phyloP scores from a whole-genome alignment of 2,113 vertebrate species.

The Halichoerus grypus region DNA sequence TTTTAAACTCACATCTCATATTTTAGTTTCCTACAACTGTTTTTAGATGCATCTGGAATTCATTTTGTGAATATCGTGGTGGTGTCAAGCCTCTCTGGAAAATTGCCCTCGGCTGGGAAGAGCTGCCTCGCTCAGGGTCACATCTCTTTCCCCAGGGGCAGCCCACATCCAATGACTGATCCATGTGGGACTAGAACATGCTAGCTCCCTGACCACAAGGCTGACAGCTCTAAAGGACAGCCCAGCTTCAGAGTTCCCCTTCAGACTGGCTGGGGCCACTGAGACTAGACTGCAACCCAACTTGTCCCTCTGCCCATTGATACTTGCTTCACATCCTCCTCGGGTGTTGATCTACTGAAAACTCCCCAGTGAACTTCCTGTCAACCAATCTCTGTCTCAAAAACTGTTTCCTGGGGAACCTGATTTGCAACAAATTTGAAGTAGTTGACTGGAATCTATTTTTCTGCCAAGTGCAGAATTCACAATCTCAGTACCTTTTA shows the following conservation, averaged over 20 bases:
- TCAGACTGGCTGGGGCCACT: not conserved
- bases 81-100: not conserved
- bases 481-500: not conserved
- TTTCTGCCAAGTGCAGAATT: not conserved
- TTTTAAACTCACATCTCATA: not conserved
- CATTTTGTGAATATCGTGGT: not conserved
- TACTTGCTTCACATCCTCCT: not conserved
- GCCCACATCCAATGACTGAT: not conserved
- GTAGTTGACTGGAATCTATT: not conserved
- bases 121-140: not conserved
- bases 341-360: not conserved
- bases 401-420: not conserved
- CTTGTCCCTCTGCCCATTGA: not conserved
- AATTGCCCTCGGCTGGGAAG: not conserved
- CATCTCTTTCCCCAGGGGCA: not conserved
- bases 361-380: not conserved
- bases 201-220: not conserved
- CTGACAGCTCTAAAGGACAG: not conserved
- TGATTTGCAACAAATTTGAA: not conserved
- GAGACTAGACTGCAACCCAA: not conserved
- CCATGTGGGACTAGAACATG: not conserved
- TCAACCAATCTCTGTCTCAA: not conserved
- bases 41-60: constrained; percentile 34
- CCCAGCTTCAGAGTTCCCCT: not conserved
- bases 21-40: not conserved